Evolutionary conservation across 1,140 invertebrate species (phyloP).

Genomic region (Probaryconus sp.): DNA sequence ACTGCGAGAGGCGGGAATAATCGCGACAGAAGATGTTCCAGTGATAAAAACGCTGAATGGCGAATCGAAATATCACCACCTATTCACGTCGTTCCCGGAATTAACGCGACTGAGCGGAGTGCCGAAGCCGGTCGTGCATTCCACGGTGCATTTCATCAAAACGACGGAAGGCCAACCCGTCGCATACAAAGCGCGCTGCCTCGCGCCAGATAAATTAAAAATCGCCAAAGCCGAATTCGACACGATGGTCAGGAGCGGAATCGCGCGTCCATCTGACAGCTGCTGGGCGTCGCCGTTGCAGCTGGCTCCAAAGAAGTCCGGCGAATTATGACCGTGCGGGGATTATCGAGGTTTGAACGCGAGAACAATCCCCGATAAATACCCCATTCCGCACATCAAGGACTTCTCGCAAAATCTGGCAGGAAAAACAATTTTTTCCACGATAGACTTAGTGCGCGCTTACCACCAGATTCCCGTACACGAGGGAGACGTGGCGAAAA

Average conservation of each 20-base stretch:
- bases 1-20: no score
- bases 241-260: background rate
- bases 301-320: constrained; percentile 55
- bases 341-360: constrained; percentile 67
- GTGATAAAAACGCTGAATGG: no score
- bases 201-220: background rate
- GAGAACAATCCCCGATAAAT: constrained; percentile 68
- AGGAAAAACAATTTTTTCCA: constrained; percentile 37
- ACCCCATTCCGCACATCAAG: constrained; percentile 61
- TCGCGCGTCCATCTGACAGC: background rate
- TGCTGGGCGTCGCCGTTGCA: constrained; percentile 10
- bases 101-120: no score
- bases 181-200: background rate
- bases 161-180: constrained; percentile 1
- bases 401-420: constrained; percentile 66
- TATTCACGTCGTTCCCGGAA: no score
- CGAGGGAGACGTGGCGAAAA: no score
- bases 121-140: no score
- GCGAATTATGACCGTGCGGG: constrained; percentile 48
- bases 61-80: no score
- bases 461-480: no score
- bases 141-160: background rate
- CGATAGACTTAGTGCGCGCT: constrained; percentile 71
- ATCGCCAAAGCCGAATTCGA: background rate
- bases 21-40: no score